A percentile compares a stretch with the other conserved stretches of the same genome.
Evolutionary conservation across 2,113 vertebrate species (phyloP).

Genomic region (Thomomys bottae): DNA sequence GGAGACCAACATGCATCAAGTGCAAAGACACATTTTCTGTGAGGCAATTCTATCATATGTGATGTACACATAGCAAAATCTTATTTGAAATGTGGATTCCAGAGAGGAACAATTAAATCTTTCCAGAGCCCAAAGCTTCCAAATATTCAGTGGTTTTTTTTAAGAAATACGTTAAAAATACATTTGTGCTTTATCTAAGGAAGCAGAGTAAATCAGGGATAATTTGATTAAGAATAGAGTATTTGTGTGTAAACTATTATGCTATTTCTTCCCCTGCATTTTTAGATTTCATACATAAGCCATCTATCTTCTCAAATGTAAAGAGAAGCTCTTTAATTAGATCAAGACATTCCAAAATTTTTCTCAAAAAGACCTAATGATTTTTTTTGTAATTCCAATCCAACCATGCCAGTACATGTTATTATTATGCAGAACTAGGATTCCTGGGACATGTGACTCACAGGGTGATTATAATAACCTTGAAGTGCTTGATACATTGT

Average conservation of each 20-base stretch:
- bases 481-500: background rate
- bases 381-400: background rate
- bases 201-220: background rate
- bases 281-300: background rate
- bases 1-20: conserved; percentile 28
- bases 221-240: conserved; percentile 9
- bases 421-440: background rate
- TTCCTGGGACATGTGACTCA: background rate
- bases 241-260: background rate
- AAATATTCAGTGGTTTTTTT: background rate
- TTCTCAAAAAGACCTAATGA: background rate
- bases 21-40: background rate
- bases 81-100: conserved; percentile 5
- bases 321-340: background rate
- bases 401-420: background rate
- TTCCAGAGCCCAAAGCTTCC: conserved; percentile 18
- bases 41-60: background rate
- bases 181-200: background rate
- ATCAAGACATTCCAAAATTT: background rate
- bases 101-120: background rate
- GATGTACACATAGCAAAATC: background rate
- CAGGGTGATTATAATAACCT: background rate
- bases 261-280: background rate
- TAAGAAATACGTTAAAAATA: background rate
- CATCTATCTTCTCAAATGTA: background rate